These are phyloP conservation scores for Gonatopus flavifemur DNA, from an alignment of 1,140 invertebrate species.

Conservation along the genomic window DNA sequence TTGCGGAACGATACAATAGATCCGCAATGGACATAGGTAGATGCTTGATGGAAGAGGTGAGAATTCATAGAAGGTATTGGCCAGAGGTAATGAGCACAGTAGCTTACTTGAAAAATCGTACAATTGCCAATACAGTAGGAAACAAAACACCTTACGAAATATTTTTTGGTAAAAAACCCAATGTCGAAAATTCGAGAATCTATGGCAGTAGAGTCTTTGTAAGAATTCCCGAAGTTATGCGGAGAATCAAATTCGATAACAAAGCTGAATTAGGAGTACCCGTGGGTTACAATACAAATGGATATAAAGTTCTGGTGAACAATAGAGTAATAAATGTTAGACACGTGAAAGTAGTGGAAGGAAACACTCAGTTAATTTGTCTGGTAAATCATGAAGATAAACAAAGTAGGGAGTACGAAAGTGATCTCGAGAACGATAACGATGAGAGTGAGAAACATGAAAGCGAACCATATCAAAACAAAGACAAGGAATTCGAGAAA, in stretches of 20 bases:
- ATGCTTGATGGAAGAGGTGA: conserved; percentile 25
- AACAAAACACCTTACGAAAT: conserved; percentile 44
- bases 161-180: conserved; percentile 39
- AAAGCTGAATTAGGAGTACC: conserved; percentile 25
- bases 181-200: conserved; percentile 32
- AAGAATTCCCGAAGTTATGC: not conserved
- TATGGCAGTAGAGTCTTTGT: conserved; percentile 15
- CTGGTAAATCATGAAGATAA: too few species aligned
- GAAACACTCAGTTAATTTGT: conserved; percentile 7
- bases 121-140: conserved; percentile 41
- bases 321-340: conserved; percentile 15
- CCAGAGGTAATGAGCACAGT: conserved; percentile 28
- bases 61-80: conserved; percentile 36
- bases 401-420: too few species aligned
- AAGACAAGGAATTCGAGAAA: too few species aligned
- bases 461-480: not conserved
- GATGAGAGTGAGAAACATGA: not conserved
- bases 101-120: conserved; percentile 35
- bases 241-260: conserved; percentile 34
- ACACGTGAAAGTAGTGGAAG: conserved; percentile 14
- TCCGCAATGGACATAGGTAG: conserved; percentile 25
- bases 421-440: too few species aligned
- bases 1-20: conserved; percentile 46
- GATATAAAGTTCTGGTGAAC: conserved; percentile 13
- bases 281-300: not conserved